A percentile compares a stretch with the other conserved stretches of the same genome.
phyloP scores from a whole-genome alignment of 2,113 vertebrate species.

The Lamprotornis superbus region DNA sequence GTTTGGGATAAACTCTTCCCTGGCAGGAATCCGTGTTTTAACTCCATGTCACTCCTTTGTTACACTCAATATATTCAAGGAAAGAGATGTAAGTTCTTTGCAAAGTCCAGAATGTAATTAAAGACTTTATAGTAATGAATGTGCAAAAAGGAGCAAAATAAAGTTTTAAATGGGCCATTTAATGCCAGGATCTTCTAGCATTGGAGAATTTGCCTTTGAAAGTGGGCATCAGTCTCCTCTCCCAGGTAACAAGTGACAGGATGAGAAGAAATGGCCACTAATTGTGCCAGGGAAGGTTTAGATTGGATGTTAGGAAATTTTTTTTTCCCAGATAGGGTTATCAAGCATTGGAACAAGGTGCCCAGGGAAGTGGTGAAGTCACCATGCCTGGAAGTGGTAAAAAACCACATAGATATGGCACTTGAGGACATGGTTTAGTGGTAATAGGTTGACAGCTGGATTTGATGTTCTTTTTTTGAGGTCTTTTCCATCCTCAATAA shows the following conservation, averaged over 20 bases:
- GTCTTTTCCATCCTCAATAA: neutral
- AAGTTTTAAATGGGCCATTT: neutral
- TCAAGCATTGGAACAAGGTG: neutral
- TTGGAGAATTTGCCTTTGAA: neutral
- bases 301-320: neutral
- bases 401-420: neutral
- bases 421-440: neutral
- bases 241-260: neutral
- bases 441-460: neutral
- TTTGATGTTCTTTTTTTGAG: neutral
- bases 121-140: neutral
- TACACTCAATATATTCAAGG: neutral
- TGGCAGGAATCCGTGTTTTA: neutral
- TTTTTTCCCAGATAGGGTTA: neutral
- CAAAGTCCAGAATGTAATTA: neutral
- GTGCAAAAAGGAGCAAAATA: neutral
- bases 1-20: neutral
- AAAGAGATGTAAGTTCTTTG: neutral
- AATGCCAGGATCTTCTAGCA: neutral
- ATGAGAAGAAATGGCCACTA: neutral
- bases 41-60: neutral
- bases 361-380: neutral
- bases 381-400: neutral
- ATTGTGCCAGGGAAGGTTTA: neutral
- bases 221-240: neutral